These are phyloP conservation scores for Anoura caudifer DNA, from an alignment of 2,113 vertebrate species.

Conservation along the genomic window DNA sequence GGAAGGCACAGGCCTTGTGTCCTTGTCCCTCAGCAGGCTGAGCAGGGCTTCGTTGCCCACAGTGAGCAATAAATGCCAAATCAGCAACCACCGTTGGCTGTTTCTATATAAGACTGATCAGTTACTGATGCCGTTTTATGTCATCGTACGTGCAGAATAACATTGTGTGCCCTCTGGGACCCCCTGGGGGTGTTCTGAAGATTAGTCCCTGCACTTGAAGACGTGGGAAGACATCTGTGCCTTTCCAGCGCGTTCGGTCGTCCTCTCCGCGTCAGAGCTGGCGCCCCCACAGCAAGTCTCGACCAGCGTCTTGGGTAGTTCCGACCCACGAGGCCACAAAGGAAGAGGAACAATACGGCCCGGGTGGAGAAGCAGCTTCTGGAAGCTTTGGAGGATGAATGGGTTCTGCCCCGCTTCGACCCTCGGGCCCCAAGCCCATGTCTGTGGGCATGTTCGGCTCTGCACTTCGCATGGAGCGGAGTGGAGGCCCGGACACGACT, in stretches of 20 bases:
- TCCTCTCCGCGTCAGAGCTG: neutral
- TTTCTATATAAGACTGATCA: neutral
- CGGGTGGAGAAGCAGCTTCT: slow-evolving; percentile 4
- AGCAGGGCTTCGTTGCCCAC: neutral
- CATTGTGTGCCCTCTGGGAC: too few species aligned
- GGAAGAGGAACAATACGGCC: neutral
- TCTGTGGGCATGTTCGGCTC: neutral
- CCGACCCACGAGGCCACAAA: neutral
- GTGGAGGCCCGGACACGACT: slow-evolving; percentile 68
- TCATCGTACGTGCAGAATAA: neutral
- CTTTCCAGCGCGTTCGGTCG: neutral
- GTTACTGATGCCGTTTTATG: neutral
- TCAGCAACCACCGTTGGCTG: neutral
- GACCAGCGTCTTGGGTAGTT: neutral
- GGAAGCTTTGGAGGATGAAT: neutral
- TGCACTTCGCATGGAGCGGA: slow-evolving; percentile 60
- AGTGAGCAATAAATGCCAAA: neutral
- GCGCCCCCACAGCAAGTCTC: neutral
- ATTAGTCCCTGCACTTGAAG: neutral
- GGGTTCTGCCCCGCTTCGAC: neutral
- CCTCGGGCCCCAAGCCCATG: neutral
- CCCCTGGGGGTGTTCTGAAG: neutral
- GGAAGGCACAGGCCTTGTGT: neutral
- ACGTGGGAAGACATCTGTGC: neutral
- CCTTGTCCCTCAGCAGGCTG: too few species aligned